Percentiles rank a stretch among this genome's conserved stretches.
Evolutionary conservation across 2,113 vertebrate genomes (phyloP).

Genomic region (Serilophus lunatus): DNA sequence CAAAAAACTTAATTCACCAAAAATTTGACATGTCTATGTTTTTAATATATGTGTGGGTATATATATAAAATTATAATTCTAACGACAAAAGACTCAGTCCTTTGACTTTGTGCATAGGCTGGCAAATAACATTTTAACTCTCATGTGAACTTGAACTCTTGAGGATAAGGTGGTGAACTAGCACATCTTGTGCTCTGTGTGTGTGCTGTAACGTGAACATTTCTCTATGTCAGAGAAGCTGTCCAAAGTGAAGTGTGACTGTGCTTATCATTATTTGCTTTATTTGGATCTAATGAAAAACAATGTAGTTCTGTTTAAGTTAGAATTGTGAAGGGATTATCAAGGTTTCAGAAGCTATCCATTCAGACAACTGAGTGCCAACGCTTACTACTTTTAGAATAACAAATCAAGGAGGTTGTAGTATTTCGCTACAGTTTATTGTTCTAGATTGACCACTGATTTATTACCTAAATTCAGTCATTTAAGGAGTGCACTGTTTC

Average conservation of each 20-base stretch:
- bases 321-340: not conserved
- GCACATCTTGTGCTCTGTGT: not conserved
- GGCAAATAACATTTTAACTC: not conserved
- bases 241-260: not conserved
- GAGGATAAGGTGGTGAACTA: not conserved
- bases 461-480: not conserved
- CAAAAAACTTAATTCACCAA: not conserved
- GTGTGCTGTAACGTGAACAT: not conserved
- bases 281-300: not conserved
- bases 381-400: not conserved
- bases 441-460: not conserved
- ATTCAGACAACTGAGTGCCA: not conserved
- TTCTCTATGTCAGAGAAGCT: not conserved
- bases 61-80: not conserved
- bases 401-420: not conserved
- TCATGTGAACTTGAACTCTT: not conserved
- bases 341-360: not conserved
- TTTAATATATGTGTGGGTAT: fast-evolving
- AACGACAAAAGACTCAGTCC: not conserved
- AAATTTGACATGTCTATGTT: not conserved
- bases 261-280: not conserved
- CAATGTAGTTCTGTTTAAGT: not conserved
- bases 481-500: not conserved
- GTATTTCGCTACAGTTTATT: not conserved
- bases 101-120: not conserved